phyloP scores from a whole-genome alignment of 2,888 invertebrate species.

The Orchesella flavescens region DNA sequence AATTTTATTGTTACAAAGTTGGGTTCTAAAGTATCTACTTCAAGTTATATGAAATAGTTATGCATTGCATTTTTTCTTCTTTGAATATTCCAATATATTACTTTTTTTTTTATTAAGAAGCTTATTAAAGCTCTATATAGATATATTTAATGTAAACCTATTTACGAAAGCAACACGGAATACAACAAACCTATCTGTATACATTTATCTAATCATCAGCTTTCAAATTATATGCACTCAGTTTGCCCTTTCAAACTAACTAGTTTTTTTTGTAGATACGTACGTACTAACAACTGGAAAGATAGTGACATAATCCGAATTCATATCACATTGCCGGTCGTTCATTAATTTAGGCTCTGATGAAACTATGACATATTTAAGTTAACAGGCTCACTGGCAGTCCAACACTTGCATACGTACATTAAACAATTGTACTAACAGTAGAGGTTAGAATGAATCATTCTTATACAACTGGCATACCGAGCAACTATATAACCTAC shows the following conservation, averaged over 20 bases:
- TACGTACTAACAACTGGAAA: conserved; percentile 18
- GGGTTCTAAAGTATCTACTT: too few species aligned
- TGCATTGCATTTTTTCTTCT: conserved; percentile 12
- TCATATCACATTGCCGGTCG: conserved; percentile 58
- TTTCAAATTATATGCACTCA: conserved; percentile 55
- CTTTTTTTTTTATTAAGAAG: conserved; percentile 40
- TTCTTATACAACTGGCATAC: too few species aligned
- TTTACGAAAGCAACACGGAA: conserved; percentile 49
- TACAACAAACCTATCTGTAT: conserved; percentile 18
- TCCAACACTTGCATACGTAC: neutral
- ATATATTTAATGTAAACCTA: neutral
- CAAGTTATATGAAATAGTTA: neutral
- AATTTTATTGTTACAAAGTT: too few species aligned
- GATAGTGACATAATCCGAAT: conserved; percentile 39
- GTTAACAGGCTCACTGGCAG: conserved; percentile 26
- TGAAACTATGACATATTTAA: neutral
- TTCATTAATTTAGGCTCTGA: conserved; percentile 41
- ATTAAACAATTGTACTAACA: neutral
- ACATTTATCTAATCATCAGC: conserved; percentile 53
- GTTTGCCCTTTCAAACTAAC: conserved; percentile 14
- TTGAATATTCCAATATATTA: conserved; percentile 32
- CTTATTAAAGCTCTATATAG: conserved; percentile 59
- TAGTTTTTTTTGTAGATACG: neutral
- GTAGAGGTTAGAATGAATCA: too few species aligned
- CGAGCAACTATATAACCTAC: too few species aligned